phyloP scores from a whole-genome alignment of 2,888 invertebrate genomes.

The Caenorhabditis sp. region DNA sequence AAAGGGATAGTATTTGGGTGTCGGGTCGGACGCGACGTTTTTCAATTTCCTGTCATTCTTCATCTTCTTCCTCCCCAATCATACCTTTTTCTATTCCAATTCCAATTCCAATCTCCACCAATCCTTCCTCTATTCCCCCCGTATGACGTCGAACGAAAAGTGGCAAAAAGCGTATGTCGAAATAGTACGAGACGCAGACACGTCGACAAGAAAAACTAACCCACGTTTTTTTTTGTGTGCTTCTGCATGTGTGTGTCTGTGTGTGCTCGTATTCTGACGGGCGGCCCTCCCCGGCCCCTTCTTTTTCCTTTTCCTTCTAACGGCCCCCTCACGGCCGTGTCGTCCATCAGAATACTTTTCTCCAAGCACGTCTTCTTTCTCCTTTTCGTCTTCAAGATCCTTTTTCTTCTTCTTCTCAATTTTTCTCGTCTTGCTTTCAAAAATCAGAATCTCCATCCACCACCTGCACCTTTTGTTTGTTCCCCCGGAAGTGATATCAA shows the following conservation, averaged over 20 bases:
- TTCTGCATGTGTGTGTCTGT: too few species aligned
- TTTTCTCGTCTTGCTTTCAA: too few species aligned
- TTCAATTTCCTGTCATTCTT: too few species aligned
- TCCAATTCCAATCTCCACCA: background rate
- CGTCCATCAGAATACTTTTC: background rate
- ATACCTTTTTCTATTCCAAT: background rate
- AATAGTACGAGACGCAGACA: slow-evolving; percentile 17
- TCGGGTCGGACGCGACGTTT: too few species aligned
- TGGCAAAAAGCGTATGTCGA: background rate
- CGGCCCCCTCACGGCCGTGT: too few species aligned
- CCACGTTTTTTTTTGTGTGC: slow-evolving; percentile 26
- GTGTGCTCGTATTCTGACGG: slow-evolving; percentile 17
- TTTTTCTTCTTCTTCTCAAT: too few species aligned
- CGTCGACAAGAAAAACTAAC: slow-evolving; percentile 17
- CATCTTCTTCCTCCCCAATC: slow-evolving; percentile 15
- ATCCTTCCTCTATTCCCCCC: background rate
- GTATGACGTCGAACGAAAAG: background rate
- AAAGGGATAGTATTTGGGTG: too few species aligned
- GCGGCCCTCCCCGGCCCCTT: too few species aligned
- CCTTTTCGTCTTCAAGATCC: background rate
- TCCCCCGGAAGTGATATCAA: too few species aligned
- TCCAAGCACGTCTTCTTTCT: background rate
- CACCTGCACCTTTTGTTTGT: too few species aligned
- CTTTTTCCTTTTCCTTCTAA: background rate
- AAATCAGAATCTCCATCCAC: too few species aligned